Conservation (phyloP, 2,797 vertebrate species). For the Gymnothorax javanicus region DNA sequence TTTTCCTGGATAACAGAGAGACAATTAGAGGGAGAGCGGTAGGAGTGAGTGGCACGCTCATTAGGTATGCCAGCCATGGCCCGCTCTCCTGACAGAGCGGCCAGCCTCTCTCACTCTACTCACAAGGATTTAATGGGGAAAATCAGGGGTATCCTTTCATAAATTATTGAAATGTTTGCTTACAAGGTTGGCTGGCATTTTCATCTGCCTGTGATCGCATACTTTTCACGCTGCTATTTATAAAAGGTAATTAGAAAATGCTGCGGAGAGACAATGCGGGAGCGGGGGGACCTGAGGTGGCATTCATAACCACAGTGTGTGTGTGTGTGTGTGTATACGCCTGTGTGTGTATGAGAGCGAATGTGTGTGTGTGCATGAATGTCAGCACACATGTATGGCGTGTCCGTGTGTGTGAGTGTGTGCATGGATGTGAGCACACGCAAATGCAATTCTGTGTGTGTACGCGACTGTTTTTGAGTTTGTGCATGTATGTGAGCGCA, state of each 20-base stretch:
- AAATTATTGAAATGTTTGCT: constrained; percentile 48
- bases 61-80: constrained; percentile 25
- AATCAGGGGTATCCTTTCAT: constrained; percentile 39
- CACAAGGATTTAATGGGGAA: constrained; percentile 27
- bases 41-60: constrained; percentile 6
- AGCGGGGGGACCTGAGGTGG: neutral
- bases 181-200: constrained; percentile 36
- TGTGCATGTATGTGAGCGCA: too few relatives aligned
- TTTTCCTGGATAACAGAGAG: neutral
- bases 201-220: constrained; percentile 28
- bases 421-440: neutral
- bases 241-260: constrained; percentile 47
- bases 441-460: neutral
- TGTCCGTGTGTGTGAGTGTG: neutral
- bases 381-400: too few relatives aligned
- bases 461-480: neutral
- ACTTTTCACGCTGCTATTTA: constrained; percentile 44
- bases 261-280: constrained; percentile 14
- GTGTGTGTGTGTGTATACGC: neutral
- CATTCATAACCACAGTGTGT: constrained; percentile 2
- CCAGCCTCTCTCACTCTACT: neutral
- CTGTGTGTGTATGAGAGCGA: neutral
- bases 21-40: neutral
- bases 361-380: neutral
- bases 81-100: constrained; percentile 16